These are phyloP conservation scores for Psittacus erithacus DNA, from an alignment of 2,113 vertebrate species.

Conservation along the genomic window DNA sequence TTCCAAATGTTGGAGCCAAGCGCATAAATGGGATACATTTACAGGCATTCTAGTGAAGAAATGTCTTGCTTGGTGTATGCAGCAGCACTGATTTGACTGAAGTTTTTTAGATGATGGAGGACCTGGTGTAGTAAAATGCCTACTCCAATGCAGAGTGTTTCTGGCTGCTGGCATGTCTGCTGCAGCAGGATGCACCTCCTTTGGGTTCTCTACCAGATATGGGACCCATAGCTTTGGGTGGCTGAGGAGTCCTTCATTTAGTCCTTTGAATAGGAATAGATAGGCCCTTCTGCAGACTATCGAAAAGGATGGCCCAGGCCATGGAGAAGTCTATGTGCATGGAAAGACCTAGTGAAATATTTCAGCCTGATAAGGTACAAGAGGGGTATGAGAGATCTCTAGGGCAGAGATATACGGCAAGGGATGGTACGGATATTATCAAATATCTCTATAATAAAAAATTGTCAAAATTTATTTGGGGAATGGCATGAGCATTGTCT, in stretches of 20 bases:
- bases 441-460: fast-evolving
- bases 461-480: neutral
- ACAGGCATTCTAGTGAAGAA: neutral
- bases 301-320: neutral
- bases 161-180: neutral
- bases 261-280: neutral
- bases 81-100: neutral
- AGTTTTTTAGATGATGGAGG: neutral
- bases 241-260: fast-evolving
- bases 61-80: neutral
- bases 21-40: no score
- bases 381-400: neutral
- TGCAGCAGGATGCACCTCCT: neutral
- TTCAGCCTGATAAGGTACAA: fast-evolving
- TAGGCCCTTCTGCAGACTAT: fast-evolving
- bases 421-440: neutral
- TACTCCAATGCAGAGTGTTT: fast-evolving
- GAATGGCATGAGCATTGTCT: neutral
- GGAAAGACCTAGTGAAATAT: neutral
- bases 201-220: neutral
- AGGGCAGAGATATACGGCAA: neutral
- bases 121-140: fast-evolving
- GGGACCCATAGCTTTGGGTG: no score
- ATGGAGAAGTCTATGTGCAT: fast-evolving
- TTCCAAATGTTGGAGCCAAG: neutral